Base-by-base conservation (phyloP, 2,888 invertebrate species). In the Sepioteuthis lessoniana region DNA sequence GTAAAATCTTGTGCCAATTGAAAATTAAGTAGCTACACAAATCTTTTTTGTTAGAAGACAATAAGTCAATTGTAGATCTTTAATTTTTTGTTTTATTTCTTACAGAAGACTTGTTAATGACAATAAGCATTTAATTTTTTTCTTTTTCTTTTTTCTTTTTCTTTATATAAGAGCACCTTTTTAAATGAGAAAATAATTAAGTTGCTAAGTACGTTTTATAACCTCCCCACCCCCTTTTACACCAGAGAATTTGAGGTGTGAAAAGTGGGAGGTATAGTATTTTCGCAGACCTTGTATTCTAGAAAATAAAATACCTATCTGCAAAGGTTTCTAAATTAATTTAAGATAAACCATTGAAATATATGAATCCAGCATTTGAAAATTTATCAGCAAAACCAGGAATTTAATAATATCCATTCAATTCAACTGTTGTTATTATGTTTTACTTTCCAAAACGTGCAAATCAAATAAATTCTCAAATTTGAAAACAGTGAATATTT, bases 1-100 rank as follows among this genome's bases (percentile, higher is more conserved):
- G n/a, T n/a, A n/a, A 76, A 76, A 76, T 76, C n/a, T n/a, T 16
- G n/a, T 76, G 76, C n/a, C 76, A 76, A 76, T 76, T 76, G 76
- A 76, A n/a, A 76, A 76, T 35, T n/a, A 76, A 76, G n/a, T 35
- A 76, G n/a, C 76, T n/a, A 76, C 76, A 76, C 31, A 76, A 76
- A 76, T n/a, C 16, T n/a, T 55, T 55, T 76, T n/a, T 76, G 76
- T 76, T 10, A 16, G 16, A 35, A 16, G 76, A 76, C 76, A 76
- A 76, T 76, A n/a, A 76, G 76, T n/a, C n/a, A 35, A 76, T 76
- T 76, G n/a, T 76, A 76, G 76, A 76, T 35, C 76, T n/a, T 76
- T 76, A 19, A 76, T 31, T 76, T 1, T 76, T 76, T 35, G n/a
- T 35, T 16, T 35, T 35, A 35, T 76, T 76, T 76, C n/a, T 76